Conservation (phyloP, 2,888 invertebrate genomes). For the Eristalinus aeneus region DNA sequence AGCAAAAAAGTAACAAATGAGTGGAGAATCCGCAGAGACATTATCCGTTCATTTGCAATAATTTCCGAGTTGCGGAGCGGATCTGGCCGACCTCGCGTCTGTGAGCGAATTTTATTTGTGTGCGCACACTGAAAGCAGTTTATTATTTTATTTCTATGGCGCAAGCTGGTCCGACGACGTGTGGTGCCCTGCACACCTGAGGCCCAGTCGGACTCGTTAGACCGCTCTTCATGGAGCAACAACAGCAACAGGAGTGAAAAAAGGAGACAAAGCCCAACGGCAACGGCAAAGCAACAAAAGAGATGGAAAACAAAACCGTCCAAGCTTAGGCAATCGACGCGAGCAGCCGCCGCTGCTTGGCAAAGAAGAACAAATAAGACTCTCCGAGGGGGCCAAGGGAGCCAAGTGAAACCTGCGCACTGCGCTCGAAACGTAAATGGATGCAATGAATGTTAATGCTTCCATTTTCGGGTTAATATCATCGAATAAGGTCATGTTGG, state of each 20-base stretch:
- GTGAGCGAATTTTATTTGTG: constrained; percentile 55
- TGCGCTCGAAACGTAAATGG: constrained; percentile 35
- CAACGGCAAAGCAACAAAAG: constrained; percentile 33
- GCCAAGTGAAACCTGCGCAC: constrained; percentile 42
- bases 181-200: constrained; percentile 67
- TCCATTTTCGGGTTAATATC: constrained; percentile 38
- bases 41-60: constrained; percentile 70
- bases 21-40: constrained; percentile 60
- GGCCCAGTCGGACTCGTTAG: constrained; percentile 69
- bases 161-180: constrained; percentile 49
- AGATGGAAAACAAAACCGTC: constrained; percentile 16
- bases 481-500: constrained; percentile 27
- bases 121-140: constrained; percentile 58
- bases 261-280: neutral
- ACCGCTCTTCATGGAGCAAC: constrained; percentile 45
- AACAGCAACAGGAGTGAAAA: neutral
- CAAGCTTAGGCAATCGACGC: constrained; percentile 41
- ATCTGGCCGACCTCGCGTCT: constrained; percentile 2
- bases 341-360: neutral
- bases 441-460: constrained; percentile 47
- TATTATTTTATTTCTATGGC: constrained; percentile 55
- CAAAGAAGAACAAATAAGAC: constrained; percentile 41
- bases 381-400: constrained; percentile 15
- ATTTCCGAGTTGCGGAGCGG: constrained; percentile 56
- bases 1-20: constrained; percentile 50